A percentile compares a stretch with the other conserved stretches of the same genome.
phyloP scores from a whole-genome alignment of 2,797 vertebrate genomes.

The Pterois miles region DNA sequence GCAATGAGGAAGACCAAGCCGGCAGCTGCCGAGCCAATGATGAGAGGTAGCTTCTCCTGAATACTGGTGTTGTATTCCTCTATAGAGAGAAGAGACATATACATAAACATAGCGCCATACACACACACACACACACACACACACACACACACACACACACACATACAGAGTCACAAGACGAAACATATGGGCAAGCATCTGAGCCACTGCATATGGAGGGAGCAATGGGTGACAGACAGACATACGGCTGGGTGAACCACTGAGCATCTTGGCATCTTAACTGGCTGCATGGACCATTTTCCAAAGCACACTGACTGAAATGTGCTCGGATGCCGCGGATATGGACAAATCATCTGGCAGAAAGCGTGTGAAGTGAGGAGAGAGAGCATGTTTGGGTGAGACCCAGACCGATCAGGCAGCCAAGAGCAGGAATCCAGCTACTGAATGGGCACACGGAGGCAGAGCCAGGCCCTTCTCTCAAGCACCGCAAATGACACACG shows the following conservation, averaged over 20 bases:
- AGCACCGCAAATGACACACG: constrained; percentile 30
- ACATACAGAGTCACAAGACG: constrained; percentile 38
- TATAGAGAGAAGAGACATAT: constrained; percentile 65
- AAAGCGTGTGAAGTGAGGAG: constrained; percentile 67
- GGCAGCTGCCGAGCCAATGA: constrained; percentile 94
- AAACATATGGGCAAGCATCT: constrained; percentile 77
- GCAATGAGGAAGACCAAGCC: constrained; percentile 97
- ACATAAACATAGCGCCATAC: constrained; percentile 30
- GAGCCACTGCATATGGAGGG: constrained; percentile 71
- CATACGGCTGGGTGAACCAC: constrained; percentile 75
- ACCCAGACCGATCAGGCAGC: constrained; percentile 62
- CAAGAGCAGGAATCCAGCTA: constrained; percentile 65
- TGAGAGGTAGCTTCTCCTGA: constrained; percentile 97
- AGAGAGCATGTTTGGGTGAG: constrained; percentile 71
- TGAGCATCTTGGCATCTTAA: constrained; percentile 67
- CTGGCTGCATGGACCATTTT: constrained; percentile 56
- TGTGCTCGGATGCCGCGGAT: constrained; percentile 64
- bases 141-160: constrained; percentile 27
- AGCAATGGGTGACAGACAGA: constrained; percentile 79
- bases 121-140: constrained; percentile 28
- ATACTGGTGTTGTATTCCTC: constrained; percentile 98
- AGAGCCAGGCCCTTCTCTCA: constrained; percentile 33
- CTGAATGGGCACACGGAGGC: constrained; percentile 46
- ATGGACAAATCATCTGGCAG: constrained; percentile 78
- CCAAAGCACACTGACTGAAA: constrained; percentile 53